These are phyloP conservation scores for Drosophila meridiana DNA, from an alignment of 2,888 invertebrate species.

Conservation along the genomic window DNA sequence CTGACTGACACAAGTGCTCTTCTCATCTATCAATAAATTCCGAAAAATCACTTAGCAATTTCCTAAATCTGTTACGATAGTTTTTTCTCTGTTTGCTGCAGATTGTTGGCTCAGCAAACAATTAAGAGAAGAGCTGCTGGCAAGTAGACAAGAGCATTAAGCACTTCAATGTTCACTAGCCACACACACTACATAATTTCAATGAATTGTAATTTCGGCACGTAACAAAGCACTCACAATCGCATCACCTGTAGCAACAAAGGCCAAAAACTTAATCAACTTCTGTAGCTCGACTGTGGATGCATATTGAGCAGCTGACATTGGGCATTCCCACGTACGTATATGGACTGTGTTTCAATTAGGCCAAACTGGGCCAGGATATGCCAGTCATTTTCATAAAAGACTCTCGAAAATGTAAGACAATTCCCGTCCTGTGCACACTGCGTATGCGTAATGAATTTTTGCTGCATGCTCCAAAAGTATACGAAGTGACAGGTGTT, in stretches of 20 bases:
- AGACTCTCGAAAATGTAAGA: conserved; percentile 29
- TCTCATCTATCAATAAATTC: neutral
- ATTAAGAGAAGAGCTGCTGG: neutral
- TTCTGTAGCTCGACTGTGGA: conserved; percentile 6
- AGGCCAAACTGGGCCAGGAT: conserved; percentile 27
- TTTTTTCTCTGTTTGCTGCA: neutral
- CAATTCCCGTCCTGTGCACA: neutral
- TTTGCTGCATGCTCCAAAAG: conserved; percentile 25
- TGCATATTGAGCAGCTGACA: conserved; percentile 1
- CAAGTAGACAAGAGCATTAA: conserved; percentile 12
- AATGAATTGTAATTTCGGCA: conserved; percentile 32
- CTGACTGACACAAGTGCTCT: neutral
- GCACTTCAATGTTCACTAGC: neutral
- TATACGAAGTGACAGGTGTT: conserved; percentile 60
- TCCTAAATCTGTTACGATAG: too few species aligned
- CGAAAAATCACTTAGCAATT: neutral
- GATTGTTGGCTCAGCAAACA: neutral
- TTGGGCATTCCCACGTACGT: neutral
- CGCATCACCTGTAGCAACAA: conserved; percentile 60
- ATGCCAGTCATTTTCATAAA: conserved; percentile 47
- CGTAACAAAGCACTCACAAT: conserved; percentile 8
- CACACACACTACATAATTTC: neutral
- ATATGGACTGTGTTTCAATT: conserved; percentile 47
- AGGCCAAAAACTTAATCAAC: conserved; percentile 59
- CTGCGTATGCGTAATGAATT: conserved; percentile 50